Evolutionary conservation across 1,140 invertebrate species (phyloP), one percentile per base, ranked within the genome.

Genomic region (Diabrotica virgifera): DNA sequence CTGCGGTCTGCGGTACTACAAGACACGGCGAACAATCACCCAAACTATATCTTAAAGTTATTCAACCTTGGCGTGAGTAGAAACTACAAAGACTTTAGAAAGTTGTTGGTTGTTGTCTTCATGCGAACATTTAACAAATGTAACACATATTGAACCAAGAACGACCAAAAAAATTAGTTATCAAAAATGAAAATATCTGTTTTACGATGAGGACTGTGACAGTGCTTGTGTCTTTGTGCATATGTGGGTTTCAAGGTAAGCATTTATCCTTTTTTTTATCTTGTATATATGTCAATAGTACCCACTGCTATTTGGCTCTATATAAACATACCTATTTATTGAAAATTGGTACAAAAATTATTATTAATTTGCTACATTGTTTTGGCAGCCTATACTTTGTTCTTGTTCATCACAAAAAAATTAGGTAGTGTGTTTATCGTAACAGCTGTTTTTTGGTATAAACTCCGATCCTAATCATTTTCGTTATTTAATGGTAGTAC

Each of bases 11-110:
- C n/a, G 8, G 40, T 46, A 46, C 40, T n/a, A 10, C 40, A n/a
- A 46, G 40, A 46, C 8, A 46, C 40, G 40, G 40, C n/a, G 2
- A n/a, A 46, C 5, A 46, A 46, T 46, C 40, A 10, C 40, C n/a
- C n/a, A 10, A n/a, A 46, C 40, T 46, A 46, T 10, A 46, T n/a
- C 8, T 46, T n/a, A 6, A 46, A 46, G 40, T 8, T 46, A 46
- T 46, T 46, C 40, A 46, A 46, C 40, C 40, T 46, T 46, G 40
- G 40, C 40, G 40, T 46, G n/a, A 46, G 40, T 46, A 46, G 40
- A 46, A 46, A 46, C 40, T 46, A 46, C 40, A 46, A 46, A 46
- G 40, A 46, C 40, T 46, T 46, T 46, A 46, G 40, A 46, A 46
- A 46, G 40, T 46, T 46, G 8, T 46, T 46, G 40, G 40, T 46